These are phyloP conservation scores for Ypsolopha sequella DNA, from an alignment of 2,888 invertebrate species.

Conservation along the genomic window DNA sequence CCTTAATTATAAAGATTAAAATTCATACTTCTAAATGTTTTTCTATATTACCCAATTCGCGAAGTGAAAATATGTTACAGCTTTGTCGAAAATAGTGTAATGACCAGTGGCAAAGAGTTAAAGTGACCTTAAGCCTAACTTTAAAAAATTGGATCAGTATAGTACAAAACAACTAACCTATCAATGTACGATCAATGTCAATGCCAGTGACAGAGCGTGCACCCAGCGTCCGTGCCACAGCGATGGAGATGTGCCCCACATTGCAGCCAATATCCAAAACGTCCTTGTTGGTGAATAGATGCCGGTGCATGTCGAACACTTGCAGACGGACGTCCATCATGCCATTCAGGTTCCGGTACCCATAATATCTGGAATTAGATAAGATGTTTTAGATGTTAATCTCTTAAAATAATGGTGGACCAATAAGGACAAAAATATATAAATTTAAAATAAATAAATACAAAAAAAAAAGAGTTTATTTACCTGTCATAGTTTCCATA, in stretches of 20 bases:
- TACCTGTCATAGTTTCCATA: constrained; percentile 96
- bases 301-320: constrained; percentile 81
- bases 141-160: too few species aligned
- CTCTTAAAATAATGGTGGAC: background rate
- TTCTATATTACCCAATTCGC: too few species aligned
- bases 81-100: too few species aligned
- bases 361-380: constrained; percentile 82
- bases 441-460: background rate
- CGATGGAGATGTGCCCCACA: constrained; percentile 93
- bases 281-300: constrained; percentile 90
- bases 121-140: too few species aligned
- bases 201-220: constrained; percentile 92
- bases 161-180: constrained; percentile 53
- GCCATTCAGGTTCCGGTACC: constrained; percentile 88
- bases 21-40: too few species aligned
- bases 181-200: constrained; percentile 92
- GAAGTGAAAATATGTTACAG: too few species aligned
- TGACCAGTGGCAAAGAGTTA: too few species aligned
- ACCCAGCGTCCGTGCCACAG: constrained; percentile 87
- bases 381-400: background rate
- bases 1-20: too few species aligned
- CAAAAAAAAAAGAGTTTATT: constrained; percentile 4
- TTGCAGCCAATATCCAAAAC: constrained; percentile 98
- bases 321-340: constrained; percentile 87
- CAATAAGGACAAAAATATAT: background rate